Conservation (phyloP, 2,888 invertebrate species). For the Apamea epomidion region DNA sequence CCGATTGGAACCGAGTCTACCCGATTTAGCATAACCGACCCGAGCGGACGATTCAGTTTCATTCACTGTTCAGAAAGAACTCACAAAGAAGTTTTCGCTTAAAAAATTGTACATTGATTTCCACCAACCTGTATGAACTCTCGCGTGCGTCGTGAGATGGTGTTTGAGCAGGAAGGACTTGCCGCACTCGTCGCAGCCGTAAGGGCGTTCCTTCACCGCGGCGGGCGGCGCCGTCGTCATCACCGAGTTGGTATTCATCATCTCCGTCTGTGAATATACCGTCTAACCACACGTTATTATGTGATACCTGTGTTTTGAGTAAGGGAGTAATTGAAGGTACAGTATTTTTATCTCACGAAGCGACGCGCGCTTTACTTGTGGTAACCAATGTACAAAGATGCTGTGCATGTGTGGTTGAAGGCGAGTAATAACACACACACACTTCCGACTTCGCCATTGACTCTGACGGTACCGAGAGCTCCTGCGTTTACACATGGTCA, state of each 20-base stretch:
- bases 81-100: not conserved
- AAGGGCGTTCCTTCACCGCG: constrained; percentile 93
- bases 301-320: not conserved
- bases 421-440: too few relatives aligned
- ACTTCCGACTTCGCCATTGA: too few relatives aligned
- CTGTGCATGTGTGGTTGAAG: too few relatives aligned
- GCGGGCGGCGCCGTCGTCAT: constrained; percentile 80
- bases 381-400: not conserved
- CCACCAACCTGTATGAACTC: constrained; percentile 93
- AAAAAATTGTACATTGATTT: not conserved
- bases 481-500: too few relatives aligned
- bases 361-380: not conserved
- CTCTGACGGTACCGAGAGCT: too few relatives aligned
- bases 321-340: not conserved
- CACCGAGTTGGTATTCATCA: constrained; percentile 79
- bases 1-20: not conserved
- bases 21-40: not conserved
- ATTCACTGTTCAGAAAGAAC: not conserved
- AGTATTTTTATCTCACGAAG: not conserved
- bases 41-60: not conserved
- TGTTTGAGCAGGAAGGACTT: constrained; percentile 96
- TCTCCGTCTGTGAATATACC: constrained; percentile 86
- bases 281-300: constrained; percentile 78
- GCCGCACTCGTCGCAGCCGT: constrained; percentile 95
- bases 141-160: constrained; percentile 95